These are phyloP conservation scores for Cotesia typhae DNA, from an alignment of 1,140 invertebrate species.

Conservation along the genomic window DNA sequence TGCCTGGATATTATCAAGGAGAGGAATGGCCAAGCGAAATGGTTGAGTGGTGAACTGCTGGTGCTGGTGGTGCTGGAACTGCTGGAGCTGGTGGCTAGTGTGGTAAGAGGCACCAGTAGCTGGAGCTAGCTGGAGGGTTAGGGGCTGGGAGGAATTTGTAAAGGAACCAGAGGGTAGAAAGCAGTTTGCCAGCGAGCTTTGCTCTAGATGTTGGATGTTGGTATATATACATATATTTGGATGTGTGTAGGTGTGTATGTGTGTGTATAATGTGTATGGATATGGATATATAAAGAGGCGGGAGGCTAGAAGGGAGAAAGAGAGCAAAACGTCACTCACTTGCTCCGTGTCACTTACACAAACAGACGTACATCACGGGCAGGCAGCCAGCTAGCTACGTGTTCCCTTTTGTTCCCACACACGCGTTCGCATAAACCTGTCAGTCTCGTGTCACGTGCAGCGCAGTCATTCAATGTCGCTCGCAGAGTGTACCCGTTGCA, in stretches of 20 bases:
- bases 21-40: neutral
- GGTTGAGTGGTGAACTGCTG: neutral
- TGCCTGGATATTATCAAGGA: neutral
- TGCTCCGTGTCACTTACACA: slow-evolving; percentile 65
- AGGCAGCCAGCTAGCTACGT: slow-evolving; percentile 56
- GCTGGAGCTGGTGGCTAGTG: slow-evolving; percentile 33
- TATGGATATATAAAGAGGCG: neutral
- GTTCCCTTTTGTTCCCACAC: slow-evolving; percentile 66
- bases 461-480: slow-evolving; percentile 65
- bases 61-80: neutral
- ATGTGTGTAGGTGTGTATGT: too few relatives aligned
- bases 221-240: neutral
- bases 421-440: slow-evolving; percentile 65
- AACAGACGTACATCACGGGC: slow-evolving; percentile 65
- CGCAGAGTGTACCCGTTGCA: slow-evolving; percentile 52
- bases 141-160: slow-evolving; percentile 30
- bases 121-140: slow-evolving; percentile 9
- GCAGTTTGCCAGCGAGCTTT: slow-evolving; percentile 28
- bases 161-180: slow-evolving; percentile 38
- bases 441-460: slow-evolving; percentile 65
- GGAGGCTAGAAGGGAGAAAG: slow-evolving; percentile 28
- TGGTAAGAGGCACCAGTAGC: neutral
- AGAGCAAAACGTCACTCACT: slow-evolving; percentile 61
- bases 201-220: too few relatives aligned
- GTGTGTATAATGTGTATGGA: neutral